phyloP scores from a whole-genome alignment of 2,888 invertebrate genomes.

The Galerucella pusilla region DNA sequence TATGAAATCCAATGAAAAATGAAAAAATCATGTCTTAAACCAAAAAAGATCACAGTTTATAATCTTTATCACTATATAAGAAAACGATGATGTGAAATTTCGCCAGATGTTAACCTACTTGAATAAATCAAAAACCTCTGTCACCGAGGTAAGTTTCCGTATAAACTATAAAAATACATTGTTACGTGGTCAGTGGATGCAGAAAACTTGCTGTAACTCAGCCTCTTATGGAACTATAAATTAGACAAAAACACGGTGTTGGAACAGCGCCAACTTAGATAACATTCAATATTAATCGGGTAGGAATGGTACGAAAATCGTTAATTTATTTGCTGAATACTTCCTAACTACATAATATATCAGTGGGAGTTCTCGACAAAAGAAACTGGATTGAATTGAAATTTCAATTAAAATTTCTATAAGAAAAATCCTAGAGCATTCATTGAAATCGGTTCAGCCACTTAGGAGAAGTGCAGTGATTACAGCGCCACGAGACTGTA shows the following conservation, averaged over 20 bases:
- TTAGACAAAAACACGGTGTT: conserved; percentile 8
- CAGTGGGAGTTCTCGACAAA: not conserved
- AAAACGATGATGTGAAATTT: not conserved
- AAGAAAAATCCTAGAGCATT: too few species aligned
- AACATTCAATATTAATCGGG: conserved; percentile 13
- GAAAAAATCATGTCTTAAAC: too few species aligned
- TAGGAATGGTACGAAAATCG: not conserved
- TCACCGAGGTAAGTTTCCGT: not conserved
- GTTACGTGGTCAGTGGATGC: not conserved
- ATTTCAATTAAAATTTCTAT: too few species aligned
- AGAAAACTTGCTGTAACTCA: conserved; percentile 1
- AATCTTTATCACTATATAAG: not conserved
- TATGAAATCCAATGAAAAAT: too few species aligned
- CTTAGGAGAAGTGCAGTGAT: too few species aligned
- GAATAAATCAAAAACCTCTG: not conserved
- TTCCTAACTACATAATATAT: not conserved
- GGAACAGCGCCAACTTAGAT: conserved; percentile 9
- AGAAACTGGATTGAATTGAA: not conserved
- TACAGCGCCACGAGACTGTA: too few species aligned
- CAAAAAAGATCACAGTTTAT: too few species aligned
- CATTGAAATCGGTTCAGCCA: too few species aligned
- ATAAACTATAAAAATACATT: conserved; percentile 2
- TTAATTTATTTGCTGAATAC: conserved; percentile 11
- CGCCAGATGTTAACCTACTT: not conserved
- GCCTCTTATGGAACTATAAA: conserved; percentile 7